Evolutionary conservation across 2,888 invertebrate genomes (phyloP).

Genomic region (Nebria brevicollis): DNA sequence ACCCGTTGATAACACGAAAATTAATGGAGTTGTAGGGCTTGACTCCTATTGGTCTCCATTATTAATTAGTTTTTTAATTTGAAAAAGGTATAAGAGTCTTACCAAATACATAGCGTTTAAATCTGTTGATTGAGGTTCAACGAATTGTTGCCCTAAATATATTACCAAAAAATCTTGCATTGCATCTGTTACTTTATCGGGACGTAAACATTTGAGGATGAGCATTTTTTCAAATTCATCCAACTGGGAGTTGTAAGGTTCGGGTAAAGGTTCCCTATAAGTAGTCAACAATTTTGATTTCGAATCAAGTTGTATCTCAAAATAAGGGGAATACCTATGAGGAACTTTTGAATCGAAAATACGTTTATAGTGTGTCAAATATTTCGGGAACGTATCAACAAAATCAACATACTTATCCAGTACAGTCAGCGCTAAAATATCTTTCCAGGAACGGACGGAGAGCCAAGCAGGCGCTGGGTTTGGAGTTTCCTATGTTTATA

Average conservation of each 20-base stretch:
- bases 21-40: constrained; percentile 78
- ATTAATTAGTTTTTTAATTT: too few species aligned
- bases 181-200: constrained; percentile 85
- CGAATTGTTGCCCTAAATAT: constrained; percentile 80
- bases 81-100: neutral
- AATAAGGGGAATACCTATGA: constrained; percentile 64
- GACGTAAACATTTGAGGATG: constrained; percentile 80
- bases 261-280: constrained; percentile 72
- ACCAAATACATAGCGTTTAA: constrained; percentile 78
- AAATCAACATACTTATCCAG: constrained; percentile 73
- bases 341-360: constrained; percentile 77
- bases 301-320: constrained; percentile 1
- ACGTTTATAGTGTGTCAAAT: constrained; percentile 67
- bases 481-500: constrained; percentile 60
- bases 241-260: constrained; percentile 71
- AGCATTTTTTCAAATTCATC: constrained; percentile 81
- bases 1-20: constrained; percentile 90
- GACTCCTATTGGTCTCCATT: constrained; percentile 68
- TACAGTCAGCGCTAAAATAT: constrained; percentile 77
- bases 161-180: constrained; percentile 78
- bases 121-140: constrained; percentile 88
- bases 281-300: neutral
- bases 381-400: constrained; percentile 68
- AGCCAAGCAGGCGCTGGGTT: constrained; percentile 88
- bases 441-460: constrained; percentile 82